Conservation (phyloP, 1,140 invertebrate species). For the Argopecten irradians region DNA sequence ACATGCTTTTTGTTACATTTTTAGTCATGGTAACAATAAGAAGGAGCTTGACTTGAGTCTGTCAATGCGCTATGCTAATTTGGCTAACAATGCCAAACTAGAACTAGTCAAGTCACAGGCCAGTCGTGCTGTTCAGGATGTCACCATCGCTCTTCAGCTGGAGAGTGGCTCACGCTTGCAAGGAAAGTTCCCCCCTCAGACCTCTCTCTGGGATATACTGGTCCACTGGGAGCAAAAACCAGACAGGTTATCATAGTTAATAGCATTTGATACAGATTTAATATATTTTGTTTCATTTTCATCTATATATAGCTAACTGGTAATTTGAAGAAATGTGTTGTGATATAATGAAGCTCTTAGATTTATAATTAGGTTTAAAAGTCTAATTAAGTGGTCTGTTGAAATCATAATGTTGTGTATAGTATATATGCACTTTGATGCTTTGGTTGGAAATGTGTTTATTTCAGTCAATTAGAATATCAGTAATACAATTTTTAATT, state of each 20-base stretch:
- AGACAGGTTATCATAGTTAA: too few relatives aligned
- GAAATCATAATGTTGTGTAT: too few relatives aligned
- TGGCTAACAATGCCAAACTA: slow-evolving; percentile 89
- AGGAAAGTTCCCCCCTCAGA: slow-evolving; percentile 81
- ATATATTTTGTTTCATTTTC: background rate
- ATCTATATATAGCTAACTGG: slow-evolving; percentile 21
- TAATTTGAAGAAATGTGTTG: too few relatives aligned
- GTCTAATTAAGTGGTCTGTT: too few relatives aligned
- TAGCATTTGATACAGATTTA: background rate
- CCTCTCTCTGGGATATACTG: slow-evolving; percentile 83
- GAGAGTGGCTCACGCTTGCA: slow-evolving; percentile 83
- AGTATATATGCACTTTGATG: too few relatives aligned
- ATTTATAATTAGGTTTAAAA: too few relatives aligned
- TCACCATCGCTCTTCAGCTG: slow-evolving; percentile 85
- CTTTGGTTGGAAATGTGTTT: too few relatives aligned
- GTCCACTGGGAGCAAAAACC: slow-evolving; percentile 77
- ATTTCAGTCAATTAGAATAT: too few relatives aligned
- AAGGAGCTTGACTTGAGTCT: slow-evolving; percentile 84
- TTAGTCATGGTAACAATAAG: slow-evolving; percentile 82
- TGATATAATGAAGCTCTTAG: too few relatives aligned
- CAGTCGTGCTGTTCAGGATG: slow-evolving; percentile 80
- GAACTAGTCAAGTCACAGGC: slow-evolving; percentile 85
- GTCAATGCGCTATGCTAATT: slow-evolving; percentile 86
- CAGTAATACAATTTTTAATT: too few relatives aligned
- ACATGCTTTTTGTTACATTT: slow-evolving; percentile 54